These are phyloP conservation scores for Melipona quadrifasciata DNA, from an alignment of 1,140 invertebrate species.

Conservation along the genomic window DNA sequence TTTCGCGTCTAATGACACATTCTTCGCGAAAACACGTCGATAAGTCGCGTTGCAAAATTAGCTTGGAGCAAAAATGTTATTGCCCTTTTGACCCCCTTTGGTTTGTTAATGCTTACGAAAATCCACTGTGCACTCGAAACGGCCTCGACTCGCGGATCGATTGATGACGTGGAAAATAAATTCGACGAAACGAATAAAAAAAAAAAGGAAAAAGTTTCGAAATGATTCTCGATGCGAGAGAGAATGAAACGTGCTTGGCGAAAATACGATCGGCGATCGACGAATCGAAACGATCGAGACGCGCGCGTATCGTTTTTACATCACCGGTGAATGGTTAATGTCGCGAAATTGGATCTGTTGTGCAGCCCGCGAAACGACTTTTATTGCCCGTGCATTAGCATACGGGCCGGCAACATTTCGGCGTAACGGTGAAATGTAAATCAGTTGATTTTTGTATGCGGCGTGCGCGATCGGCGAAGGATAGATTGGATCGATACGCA, in stretches of 20 bases:
- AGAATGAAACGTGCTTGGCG: background rate
- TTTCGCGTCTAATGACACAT: no score
- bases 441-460: background rate
- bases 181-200: background rate
- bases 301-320: slow-evolving; percentile 6
- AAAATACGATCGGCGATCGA: slow-evolving; percentile 10
- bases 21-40: no score
- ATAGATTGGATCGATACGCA: background rate
- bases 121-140: no score
- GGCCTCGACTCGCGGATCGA: background rate
- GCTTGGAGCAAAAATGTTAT: background rate
- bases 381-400: background rate
- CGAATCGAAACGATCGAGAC: background rate
- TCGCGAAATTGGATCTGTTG: slow-evolving; percentile 4
- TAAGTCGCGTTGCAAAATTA: background rate
- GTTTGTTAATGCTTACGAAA: background rate
- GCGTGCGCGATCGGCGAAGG: background rate
- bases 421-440: background rate
- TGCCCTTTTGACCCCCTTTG: background rate
- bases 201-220: no score
- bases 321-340: slow-evolving; percentile 25
- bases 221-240: background rate
- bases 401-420: background rate
- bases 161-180: background rate
- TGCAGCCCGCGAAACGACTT: background rate